A percentile compares a stretch with the other conserved stretches of the same genome.
Evolutionary conservation across 2,113 vertebrate species (phyloP).

Genomic region (Elgaria multicarinata): DNA sequence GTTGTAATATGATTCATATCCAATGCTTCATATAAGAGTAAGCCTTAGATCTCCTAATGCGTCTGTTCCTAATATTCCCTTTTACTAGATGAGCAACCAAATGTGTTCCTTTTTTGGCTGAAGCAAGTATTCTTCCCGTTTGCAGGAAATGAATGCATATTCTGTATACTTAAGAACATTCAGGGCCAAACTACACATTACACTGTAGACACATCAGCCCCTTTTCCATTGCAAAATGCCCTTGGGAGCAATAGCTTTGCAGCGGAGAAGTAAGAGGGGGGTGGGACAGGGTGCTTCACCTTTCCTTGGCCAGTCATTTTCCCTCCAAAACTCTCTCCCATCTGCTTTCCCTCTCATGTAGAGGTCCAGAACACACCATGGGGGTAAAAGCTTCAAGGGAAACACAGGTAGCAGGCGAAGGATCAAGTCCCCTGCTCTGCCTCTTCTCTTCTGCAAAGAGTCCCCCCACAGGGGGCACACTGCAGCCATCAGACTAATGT

Average conservation of each 20-base stretch:
- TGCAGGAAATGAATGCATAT: slow-evolving; percentile 68
- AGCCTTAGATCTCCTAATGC: slow-evolving; percentile 72
- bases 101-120: slow-evolving; percentile 70
- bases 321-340: background rate
- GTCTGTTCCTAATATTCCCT: slow-evolving; percentile 70
- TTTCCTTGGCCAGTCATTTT: background rate
- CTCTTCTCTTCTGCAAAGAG: background rate
- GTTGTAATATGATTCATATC: slow-evolving; percentile 71
- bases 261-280: background rate
- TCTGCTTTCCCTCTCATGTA: background rate
- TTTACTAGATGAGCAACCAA: slow-evolving; percentile 66
- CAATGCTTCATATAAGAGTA: slow-evolving; percentile 65
- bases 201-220: background rate
- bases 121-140: slow-evolving; percentile 58
- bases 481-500: no score
- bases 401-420: background rate
- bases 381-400: background rate
- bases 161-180: slow-evolving; percentile 60
- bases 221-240: background rate
- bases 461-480: accelerated
- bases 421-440: background rate
- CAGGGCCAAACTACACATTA: background rate
- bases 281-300: background rate
- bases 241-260: background rate
- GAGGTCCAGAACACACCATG: background rate